A percentile compares a stretch with the other conserved stretches of the same genome.
Evolutionary conservation across 2,113 vertebrate genomes (phyloP).

Genomic region (Bambusicola thoracicus): DNA sequence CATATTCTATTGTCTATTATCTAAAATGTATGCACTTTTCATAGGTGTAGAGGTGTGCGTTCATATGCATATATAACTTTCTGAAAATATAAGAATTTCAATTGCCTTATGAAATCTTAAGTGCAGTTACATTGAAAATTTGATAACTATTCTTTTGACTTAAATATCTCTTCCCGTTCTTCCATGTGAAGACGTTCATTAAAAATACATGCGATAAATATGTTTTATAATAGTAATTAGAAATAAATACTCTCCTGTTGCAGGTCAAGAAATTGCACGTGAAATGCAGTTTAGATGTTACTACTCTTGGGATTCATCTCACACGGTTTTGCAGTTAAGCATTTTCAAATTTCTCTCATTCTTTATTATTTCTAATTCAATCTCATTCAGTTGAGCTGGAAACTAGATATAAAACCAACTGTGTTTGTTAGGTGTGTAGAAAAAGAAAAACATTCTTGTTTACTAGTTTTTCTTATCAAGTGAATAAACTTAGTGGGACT

Average conservation of each 20-base stretch:
- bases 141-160: background rate
- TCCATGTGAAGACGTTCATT: background rate
- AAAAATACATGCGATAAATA: background rate
- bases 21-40: background rate
- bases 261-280: background rate
- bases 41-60: background rate
- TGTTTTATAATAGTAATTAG: background rate
- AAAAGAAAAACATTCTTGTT: background rate
- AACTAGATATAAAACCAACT: background rate
- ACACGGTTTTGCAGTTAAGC: background rate
- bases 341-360: background rate
- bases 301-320: background rate
- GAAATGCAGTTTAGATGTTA: rapidly evolving
- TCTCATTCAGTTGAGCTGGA: background rate
- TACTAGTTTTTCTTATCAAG: background rate
- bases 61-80: background rate
- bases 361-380: background rate
- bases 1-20: background rate
- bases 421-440: background rate
- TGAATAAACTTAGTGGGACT: background rate
- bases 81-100: background rate
- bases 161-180: background rate
- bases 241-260: background rate
- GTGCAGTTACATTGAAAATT: background rate
- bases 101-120: background rate